Conservation (phyloP, 2,113 vertebrate species). For the Ceratotherium simum region DNA sequence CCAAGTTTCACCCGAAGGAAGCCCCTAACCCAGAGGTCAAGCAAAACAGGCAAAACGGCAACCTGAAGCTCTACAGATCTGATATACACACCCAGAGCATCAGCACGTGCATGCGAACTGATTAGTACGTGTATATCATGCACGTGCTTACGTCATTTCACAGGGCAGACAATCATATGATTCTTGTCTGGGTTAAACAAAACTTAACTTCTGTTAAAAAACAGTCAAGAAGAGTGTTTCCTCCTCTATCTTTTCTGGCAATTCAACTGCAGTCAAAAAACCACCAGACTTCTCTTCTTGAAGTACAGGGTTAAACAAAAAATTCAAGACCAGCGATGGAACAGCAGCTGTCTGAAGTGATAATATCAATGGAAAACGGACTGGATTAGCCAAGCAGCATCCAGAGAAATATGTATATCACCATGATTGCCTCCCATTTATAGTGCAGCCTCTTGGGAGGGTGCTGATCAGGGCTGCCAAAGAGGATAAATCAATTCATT, state of each 20-base stretch:
- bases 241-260: not conserved
- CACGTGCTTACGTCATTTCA: not conserved
- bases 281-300: slow-evolving; percentile 14
- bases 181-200: not conserved
- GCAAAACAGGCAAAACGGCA: not conserved
- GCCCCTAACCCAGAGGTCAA: not conserved
- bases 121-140: rapidly evolving
- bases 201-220: not conserved
- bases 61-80: not conserved
- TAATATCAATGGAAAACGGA: slow-evolving; percentile 40
- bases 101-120: rapidly evolving
- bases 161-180: not conserved
- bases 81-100: not conserved
- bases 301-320: slow-evolving; percentile 56
- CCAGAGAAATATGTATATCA: not conserved
- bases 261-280: not conserved
- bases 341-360: not conserved
- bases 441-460: not conserved
- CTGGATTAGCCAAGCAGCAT: slow-evolving; percentile 10
- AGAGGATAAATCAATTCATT: slow-evolving; percentile 71
- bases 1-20: not conserved
- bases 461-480: not conserved
- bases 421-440: not conserved
- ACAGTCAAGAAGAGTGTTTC: not conserved
- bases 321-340: not conserved